These are phyloP conservation scores for Phrynosoma platyrhinos DNA, from an alignment of 2,113 vertebrate genomes.

Conservation along the genomic window DNA sequence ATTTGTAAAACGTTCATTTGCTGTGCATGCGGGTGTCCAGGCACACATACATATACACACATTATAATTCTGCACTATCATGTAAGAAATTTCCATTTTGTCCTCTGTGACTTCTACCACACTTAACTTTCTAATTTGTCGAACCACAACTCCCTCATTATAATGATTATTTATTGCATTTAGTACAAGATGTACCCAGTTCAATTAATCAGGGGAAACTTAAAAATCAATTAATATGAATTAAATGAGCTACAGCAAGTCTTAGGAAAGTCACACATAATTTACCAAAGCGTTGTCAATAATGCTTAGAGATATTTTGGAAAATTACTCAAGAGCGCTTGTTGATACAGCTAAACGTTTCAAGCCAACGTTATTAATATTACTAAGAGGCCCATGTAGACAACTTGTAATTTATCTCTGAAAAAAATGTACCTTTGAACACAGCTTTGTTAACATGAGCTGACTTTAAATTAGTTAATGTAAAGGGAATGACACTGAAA, in stretches of 20 bases:
- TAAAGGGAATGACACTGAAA: constrained; percentile 50
- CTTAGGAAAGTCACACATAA: constrained; percentile 90
- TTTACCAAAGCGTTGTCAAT: constrained; percentile 88
- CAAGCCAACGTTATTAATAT: constrained; percentile 76
- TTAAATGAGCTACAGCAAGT: constrained; percentile 92
- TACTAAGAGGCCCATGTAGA: constrained; percentile 61
- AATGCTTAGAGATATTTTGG: constrained; percentile 74
- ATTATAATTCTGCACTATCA: constrained; percentile 28
- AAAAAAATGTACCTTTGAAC: constrained; percentile 66
- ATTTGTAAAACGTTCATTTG: not conserved
- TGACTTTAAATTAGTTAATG: constrained; percentile 50
- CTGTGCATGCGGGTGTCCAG: not conserved
- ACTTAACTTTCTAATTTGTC: constrained; percentile 84
- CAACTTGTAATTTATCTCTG: constrained; percentile 69
- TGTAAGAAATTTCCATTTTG: constrained; percentile 71
- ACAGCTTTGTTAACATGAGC: constrained; percentile 50
- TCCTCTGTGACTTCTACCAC: constrained; percentile 81
- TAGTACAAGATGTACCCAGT: constrained; percentile 81
- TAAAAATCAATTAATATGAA: constrained; percentile 95
- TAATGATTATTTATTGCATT: constrained; percentile 90
- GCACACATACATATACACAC: not conserved
- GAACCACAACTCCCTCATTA: constrained; percentile 81
- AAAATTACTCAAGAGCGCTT: constrained; percentile 76
- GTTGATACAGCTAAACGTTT: constrained; percentile 78
- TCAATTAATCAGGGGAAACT: constrained; percentile 91